phyloP scores from a whole-genome alignment of 2,113 vertebrate species.

The Cynoglossus semilaevis region DNA sequence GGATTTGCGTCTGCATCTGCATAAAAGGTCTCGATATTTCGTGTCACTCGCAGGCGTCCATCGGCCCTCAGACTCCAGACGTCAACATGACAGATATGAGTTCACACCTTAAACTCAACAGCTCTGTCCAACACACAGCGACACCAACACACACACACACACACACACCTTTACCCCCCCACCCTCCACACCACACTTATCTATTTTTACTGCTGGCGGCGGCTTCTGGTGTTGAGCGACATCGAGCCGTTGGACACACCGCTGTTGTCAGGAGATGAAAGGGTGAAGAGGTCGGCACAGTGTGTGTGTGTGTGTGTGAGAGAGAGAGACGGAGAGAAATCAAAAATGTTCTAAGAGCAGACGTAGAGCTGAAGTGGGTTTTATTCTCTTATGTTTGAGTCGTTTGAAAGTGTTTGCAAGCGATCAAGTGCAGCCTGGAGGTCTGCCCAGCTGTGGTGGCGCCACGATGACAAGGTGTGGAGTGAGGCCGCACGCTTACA shows the following conservation, averaged over 20 bases:
- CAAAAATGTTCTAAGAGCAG: conserved; percentile 3
- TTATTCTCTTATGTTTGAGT: conserved; percentile 14
- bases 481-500: conserved; percentile 38
- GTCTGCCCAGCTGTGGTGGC: conserved; percentile 43
- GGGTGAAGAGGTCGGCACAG: conserved; percentile 66
- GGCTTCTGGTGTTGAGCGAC: conserved; percentile 64
- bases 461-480: conserved; percentile 55
- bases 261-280: conserved; percentile 67
- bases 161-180: not conserved
- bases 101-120: conserved; percentile 50
- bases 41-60: not conserved
- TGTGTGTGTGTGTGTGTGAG: conserved; percentile 31
- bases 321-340: conserved; percentile 1
- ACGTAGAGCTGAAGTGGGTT: conserved; percentile 26
- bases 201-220: conserved; percentile 69
- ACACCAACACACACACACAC: not conserved
- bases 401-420: conserved; percentile 40
- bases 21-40: not conserved
- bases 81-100: conserved; percentile 42
- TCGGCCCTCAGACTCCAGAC: conserved; percentile 6
- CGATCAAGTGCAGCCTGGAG: conserved; percentile 57
- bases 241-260: conserved; percentile 61
- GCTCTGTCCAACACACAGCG: not conserved
- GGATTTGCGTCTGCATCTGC: not conserved
- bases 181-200: conserved; percentile 42